Base-by-base conservation (phyloP, 2,113 vertebrate genomes). In the Podarcis raffonei region DNA sequence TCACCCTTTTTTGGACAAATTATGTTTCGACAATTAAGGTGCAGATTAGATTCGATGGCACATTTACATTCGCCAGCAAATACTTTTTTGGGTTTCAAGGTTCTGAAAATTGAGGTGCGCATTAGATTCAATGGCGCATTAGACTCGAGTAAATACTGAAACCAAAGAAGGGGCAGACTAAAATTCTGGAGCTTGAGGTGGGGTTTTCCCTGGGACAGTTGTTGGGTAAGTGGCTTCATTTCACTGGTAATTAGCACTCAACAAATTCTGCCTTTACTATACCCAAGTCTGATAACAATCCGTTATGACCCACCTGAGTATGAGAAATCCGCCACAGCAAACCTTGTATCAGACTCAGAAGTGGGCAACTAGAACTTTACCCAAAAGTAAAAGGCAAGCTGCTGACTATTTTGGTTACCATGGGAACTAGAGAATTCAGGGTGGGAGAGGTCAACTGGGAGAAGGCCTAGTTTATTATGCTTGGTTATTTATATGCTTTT, bases 381-480 rank as follows among this genome's bases (percentile, higher is more conserved):
- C 53, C n/a, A 62, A 59, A 71, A 69, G n/a, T 75, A 85, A 57
- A 84, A 84, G 42, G 42, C 83, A 84, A 27, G 27, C 27, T 83
- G 83, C n/a, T 57, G 72, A 57, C 20, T 59, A 75, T 62, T 59
- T n/a, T 59, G 23, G 83, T 85, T 85, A 71, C 83, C 72, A 85
- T 75, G n/a, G 68, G 83, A 85, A 85, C 69, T 15, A 74, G 39
- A 74, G 42, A 37, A 85, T 57, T 85, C 71, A 85, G 48, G n/a
- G n/a, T 59, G 23, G 71, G 53, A 35, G 83, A 59, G 71, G 32
- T 85, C 71, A 85, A 75, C 71, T 62, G 68, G 69, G 83, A 85
- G 83, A 74, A 35, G 48, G 83, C 71, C 71, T 37, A 69, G 81
- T 83, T 83, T 42, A 83, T 66, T 35, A 69, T 83, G 65, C 62